Conservation (phyloP, 2,797 vertebrate species). For the Phyllotis vaccarum region DNA sequence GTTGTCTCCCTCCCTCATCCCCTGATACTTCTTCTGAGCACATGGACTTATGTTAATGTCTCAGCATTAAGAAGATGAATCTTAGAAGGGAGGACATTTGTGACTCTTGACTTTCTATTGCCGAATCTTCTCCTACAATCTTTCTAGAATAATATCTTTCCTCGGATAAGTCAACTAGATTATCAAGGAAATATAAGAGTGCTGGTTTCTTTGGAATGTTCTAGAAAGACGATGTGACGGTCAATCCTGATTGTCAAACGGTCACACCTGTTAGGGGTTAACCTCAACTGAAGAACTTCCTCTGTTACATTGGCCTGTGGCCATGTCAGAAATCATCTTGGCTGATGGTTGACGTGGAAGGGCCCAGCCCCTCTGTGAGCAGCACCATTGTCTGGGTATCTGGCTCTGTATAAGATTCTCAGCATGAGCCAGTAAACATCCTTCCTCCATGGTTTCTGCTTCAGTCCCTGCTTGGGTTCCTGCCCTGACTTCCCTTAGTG, state of each 20-base stretch:
- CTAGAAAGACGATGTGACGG: background rate
- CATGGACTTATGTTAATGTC: background rate
- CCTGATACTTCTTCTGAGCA: background rate
- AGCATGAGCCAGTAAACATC: background rate
- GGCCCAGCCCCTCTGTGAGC: background rate
- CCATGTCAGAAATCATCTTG: background rate
- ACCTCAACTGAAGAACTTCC: background rate
- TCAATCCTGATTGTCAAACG: background rate
- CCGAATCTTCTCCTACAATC: background rate
- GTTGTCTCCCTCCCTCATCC: background rate
- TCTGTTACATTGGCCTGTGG: background rate
- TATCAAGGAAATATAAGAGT: background rate
- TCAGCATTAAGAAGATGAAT: background rate
- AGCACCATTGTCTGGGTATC: background rate
- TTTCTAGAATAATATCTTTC: background rate
- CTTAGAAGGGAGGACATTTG: background rate
- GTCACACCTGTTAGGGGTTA: background rate
- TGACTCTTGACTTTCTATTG: background rate
- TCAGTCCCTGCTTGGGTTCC: background rate
- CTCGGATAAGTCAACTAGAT: background rate
- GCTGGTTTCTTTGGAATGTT: rapidly evolving
- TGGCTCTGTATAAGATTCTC: background rate
- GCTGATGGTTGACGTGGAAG: background rate
- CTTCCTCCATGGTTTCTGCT: background rate
- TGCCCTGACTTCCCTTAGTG: background rate